Conservation (phyloP, 2,797 vertebrate genomes). For the Linurgus olivaceus region DNA sequence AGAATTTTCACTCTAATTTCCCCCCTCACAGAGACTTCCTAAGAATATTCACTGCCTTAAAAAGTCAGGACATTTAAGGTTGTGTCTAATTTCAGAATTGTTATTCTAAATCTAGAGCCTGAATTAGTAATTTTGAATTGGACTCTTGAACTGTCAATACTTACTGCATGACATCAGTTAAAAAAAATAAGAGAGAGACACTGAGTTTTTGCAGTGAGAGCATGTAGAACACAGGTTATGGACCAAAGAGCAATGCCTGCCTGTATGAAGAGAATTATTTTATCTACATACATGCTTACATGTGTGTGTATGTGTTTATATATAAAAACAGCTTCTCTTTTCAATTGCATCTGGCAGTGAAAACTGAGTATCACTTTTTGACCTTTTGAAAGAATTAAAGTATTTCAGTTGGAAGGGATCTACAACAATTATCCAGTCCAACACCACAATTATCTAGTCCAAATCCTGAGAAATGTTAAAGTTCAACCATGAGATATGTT, state of each 20-base stretch:
- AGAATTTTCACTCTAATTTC: not conserved
- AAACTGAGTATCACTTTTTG: not conserved
- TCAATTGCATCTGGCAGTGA: not conserved
- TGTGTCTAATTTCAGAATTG: not conserved
- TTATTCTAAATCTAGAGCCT: not conserved
- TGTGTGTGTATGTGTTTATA: rapidly evolving
- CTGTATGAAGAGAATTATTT: not conserved
- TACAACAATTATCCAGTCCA: not conserved
- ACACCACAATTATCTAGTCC: not conserved
- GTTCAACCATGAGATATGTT: not conserved
- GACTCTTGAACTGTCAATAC: not conserved
- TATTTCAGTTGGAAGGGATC: not conserved
- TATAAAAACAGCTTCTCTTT: not conserved
- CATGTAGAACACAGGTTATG: not conserved
- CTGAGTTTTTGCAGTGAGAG: not conserved
- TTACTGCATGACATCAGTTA: not conserved
- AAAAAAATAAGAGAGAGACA: not conserved
- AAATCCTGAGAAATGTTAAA: not conserved
- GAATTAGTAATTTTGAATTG: not conserved
- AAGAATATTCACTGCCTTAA: not conserved
- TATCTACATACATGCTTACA: not conserved
- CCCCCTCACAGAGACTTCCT: not conserved
- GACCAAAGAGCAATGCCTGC: not conserved
- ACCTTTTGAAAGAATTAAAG: not conserved
- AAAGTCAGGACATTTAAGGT: not conserved